Evolutionary conservation across 2,888 invertebrate genomes (phyloP), one percentile per base, ranked within the genome.

Genomic region (Acanthococcus lagerstroemiae): DNA sequence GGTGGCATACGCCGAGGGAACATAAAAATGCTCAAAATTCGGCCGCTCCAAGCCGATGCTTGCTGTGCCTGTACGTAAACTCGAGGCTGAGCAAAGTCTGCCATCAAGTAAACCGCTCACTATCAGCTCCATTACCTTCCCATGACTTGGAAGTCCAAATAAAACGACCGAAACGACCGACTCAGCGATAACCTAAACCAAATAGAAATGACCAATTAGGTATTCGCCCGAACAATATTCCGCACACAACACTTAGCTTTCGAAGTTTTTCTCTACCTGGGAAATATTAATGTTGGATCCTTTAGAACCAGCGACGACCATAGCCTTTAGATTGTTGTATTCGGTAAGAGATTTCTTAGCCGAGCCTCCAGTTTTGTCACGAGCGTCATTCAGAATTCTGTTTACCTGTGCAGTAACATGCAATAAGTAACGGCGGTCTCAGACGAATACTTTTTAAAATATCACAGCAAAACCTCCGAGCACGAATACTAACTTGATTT

Each of bases 231-330:
- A 46, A 50, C 27, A 27, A 19, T 12, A 6, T 27, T 12, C 6
- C 1, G 22, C 15, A 15, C n/a, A 48, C 44, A 37, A 22, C 24
- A 57, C 50, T 46, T n/a, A 4, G 48, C 15, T 17, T 56, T 12
- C 9, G 12, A 46, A 57, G 46, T 26, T 17, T 45, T 45, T 30
- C 55, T 52, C 57, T 72, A 83, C 84, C 83, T 99, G 99, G 24
- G 99, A 99, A 76, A 99, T 99, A 74, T 99, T 99, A 82, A 99
- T 99, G 76, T 97, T 97, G 61, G 97, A 99, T 67, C 99, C 99
- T 78, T 99, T 99, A 0, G 97, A 93, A 71, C 99, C 99, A 0
- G 99, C 92, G 44, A 99, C 97, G 76, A 99, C 99, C 99, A 99
- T 99, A 81, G 96, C 93, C 78, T 99, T 99, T 74, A 99, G 83